A percentile compares a stretch with the other conserved stretches of the same genome.
Conservation (phyloP, 1,140 invertebrate genomes). For the Caenorhabditis inopinata region DNA sequence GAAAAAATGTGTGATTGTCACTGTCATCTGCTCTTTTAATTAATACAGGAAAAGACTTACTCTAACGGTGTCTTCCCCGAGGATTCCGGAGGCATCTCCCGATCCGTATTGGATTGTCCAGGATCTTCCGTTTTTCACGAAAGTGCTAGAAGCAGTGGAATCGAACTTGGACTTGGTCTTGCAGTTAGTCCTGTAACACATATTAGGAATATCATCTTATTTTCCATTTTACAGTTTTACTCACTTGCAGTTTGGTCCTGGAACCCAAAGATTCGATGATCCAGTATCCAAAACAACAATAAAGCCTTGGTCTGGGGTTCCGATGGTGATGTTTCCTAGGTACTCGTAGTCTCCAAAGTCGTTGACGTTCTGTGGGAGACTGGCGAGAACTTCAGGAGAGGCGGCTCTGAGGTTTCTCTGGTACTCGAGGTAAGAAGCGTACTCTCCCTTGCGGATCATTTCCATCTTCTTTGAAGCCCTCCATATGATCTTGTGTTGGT, state of each 20-base stretch:
- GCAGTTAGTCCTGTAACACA: conserved; percentile 4
- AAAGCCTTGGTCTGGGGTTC: conserved; percentile 53
- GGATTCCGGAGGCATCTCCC: conserved; percentile 36
- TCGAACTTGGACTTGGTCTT: conserved; percentile 36
- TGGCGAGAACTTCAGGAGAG: not conserved
- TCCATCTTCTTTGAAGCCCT: not conserved
- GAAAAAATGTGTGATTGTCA: too few species aligned
- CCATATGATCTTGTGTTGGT: conserved; percentile 36
- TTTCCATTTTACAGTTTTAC: not conserved
- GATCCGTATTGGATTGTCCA: conserved; percentile 47
- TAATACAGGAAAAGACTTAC: conserved; percentile 29
- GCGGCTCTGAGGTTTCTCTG: conserved; percentile 3
- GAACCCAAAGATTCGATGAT: conserved; percentile 46
- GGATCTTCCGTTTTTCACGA: conserved; percentile 36
- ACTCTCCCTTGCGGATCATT: conserved; percentile 7
- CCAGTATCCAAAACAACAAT: conserved; percentile 54
- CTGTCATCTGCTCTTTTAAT: too few species aligned
- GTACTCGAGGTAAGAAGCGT: conserved; percentile 19
- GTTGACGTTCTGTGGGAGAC: conserved; percentile 23
- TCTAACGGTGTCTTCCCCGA: conserved; percentile 40
- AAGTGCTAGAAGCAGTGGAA: conserved; percentile 30
- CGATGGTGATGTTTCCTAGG: conserved; percentile 56
- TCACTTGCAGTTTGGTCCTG: conserved; percentile 41
- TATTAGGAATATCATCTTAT: not conserved
- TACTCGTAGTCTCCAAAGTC: conserved; percentile 56